Base-by-base conservation (phyloP, 2,888 invertebrate genomes). In the Imbricaverruca yamaguchii region DNA sequence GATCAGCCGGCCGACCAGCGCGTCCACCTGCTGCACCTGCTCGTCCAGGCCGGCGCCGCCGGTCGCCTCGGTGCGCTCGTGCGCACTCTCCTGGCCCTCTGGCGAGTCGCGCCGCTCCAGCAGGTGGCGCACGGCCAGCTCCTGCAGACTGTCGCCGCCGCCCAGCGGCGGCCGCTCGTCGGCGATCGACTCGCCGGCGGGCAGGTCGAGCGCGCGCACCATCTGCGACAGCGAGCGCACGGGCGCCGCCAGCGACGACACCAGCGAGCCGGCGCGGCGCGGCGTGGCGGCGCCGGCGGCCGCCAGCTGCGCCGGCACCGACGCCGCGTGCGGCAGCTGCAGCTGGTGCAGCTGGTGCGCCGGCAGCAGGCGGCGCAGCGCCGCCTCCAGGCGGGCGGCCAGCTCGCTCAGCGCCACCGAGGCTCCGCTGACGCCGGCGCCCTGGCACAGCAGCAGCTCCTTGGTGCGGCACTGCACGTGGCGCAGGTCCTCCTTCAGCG, bases 361-460 rank as follows among this genome's bases (percentile, higher is more conserved):
- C 53, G 74, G 74, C 53, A 74, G 18, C 53, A 74, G 74, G 74
- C 1, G 4, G 74, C 53, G 21, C 74, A 74, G 53, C 18, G 74
- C 74, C 53, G 90, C 90, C 84, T 92, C 92, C 80, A 94, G 89
- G 80, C 94, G 89, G 6, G 91, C 90, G 80, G 91, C 90, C 21
- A 94, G 89, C 21, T 92, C 91, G 83, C 92, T 90, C 61, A 93
- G 87, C 2, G 92, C 92, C 21, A 92, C 90, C 15, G 86, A 84
- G 21, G 92, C 91, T 2, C 92, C 92, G 0, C 92, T 92, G 67
- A 92, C 91, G 18, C 92, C 90, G 39, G 92, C 90, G 80, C 91
- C 92, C 87, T 92, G 92, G 83, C 92, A 91, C 81, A 92, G 89
- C 80, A 92, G 87, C 63, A 92, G 86, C 84, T 92, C 92, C 81